Base-by-base conservation (phyloP, 2,113 vertebrate genomes). In the Coptodon bakossiorum region DNA sequence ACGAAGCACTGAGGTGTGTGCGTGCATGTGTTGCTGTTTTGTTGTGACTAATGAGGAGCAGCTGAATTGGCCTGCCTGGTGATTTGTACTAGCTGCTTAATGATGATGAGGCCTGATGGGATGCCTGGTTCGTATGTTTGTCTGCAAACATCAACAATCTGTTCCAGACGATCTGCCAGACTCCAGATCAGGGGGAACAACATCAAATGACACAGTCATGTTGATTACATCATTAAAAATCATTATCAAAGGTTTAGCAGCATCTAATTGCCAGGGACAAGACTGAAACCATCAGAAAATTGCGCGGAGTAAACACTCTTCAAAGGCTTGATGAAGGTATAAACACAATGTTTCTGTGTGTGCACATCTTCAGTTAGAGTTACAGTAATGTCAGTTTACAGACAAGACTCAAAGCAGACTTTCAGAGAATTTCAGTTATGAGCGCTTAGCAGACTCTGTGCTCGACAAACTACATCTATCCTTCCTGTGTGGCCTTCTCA, bases 21-120 rank as follows among this genome's bases (percentile, higher is more conserved):
- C 34, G 81, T 82, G 87, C 81, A 81, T 87, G 93, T 94, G 92
- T 91, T 86, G 86, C 94, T 94, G 93, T 95, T 94, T 95, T 94
- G 93, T 92, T 84, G 93, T 94, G 94, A 94, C 94, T 96, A 96
- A 97, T 95, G 95, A 96, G 94, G 88, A 95, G 95, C 95, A 96
- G 96, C 94, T 95, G 95, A 96, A 92, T 93, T 92, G 94, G 93
- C 90, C 93, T 94, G 94, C 95, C 91, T 95, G 96, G 94, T 96
- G 96, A 96, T 96, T 95, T 95, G 95, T 95, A 95, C 94, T 95
- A 78, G 95, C 95, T 96, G 95, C 93, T 95, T 96, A 96, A 96
- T 95, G 96, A 96, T 96, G 96, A 96, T 96, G 95, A 96, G 95
- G 95, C 95, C 94, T 96, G 96, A 96, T 96, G 96, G 95, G 96